Base-by-base conservation (phyloP, 2,113 vertebrate species). In the Charadrius vociferus region DNA sequence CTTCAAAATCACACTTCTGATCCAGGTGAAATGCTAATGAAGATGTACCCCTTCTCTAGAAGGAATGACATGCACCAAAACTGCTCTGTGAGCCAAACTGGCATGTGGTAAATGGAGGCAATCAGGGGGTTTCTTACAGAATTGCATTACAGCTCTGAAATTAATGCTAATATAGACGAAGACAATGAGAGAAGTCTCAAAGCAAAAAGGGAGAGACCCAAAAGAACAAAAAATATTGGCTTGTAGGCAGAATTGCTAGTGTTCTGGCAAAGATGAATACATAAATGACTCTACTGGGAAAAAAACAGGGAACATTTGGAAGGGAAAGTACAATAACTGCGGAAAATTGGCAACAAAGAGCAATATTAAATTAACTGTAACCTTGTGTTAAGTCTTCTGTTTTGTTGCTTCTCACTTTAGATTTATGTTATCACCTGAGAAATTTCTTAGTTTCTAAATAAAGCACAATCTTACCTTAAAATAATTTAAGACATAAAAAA, bases 301-400 rank as follows among this genome's bases (percentile, higher is more conserved):
- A 90, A 67, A 74, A 75, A 22, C 22, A 82, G 16, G 68, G 88
- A 95, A 95, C 39, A 61, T 93, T 97, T 95, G 94, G 91, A 97
- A 93, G 65, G 68, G 52, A 93, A 95, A 95, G 45, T 34, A 58
- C 62, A 89, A 81, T 85, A 95, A 89, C 80, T 61, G 47, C 45
- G 73, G 95, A 95, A 93, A 88, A 95, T 11, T 95, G 86, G 95
- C 91, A 81, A 58, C 27, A 79, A 86, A 78, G 14, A 89, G 3
- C 39, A 41, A 63, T 53, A 49, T 78, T 91, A 92, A 93, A 92
- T 94, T 88, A 94, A 63, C 68, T 72, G n/a, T 85, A 86, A 88
- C 37, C 24, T 92, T 68, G 52, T 84, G 56, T 78, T 85, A 85
- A 74, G 21, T 91, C 45, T 96, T 83, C 58, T 86, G 34, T 52